Conservation (phyloP, 1,140 invertebrate genomes). For the Pomacea maculata region DNA sequence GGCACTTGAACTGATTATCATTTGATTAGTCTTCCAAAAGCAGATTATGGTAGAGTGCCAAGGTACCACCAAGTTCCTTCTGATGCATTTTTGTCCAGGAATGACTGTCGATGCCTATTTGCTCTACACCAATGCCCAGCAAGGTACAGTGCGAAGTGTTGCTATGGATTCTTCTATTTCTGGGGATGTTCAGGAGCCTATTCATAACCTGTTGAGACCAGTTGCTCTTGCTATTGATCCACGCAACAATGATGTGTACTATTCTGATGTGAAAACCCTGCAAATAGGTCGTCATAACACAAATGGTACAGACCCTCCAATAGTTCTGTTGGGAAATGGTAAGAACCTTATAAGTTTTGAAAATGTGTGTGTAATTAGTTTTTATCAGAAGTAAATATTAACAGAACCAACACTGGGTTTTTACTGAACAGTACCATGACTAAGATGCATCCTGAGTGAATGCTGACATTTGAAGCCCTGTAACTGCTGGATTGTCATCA, state of each 20-base stretch:
- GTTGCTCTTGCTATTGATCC: slow-evolving; percentile 77
- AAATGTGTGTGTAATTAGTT: no score
- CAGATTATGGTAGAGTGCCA: no score
- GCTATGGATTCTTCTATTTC: slow-evolving; percentile 40
- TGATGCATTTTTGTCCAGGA: slow-evolving; percentile 56
- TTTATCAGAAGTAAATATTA: no score
- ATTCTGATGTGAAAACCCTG: slow-evolving; percentile 50
- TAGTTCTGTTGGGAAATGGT: slow-evolving; percentile 21
- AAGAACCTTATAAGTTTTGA: slow-evolving; percentile 2
- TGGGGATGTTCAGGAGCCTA: slow-evolving; percentile 72
- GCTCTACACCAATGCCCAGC: slow-evolving; percentile 72
- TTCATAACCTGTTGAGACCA: slow-evolving; percentile 72
- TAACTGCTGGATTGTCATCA: no score
- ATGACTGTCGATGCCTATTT: slow-evolving; percentile 70
- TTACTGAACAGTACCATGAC: no score
- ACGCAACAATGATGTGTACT: slow-evolving; percentile 75
- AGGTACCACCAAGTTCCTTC: neutral
- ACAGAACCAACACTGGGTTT: no score
- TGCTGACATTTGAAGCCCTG: no score
- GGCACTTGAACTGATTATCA: no score
- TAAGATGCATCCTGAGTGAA: no score
- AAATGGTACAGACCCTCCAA: slow-evolving; percentile 10
- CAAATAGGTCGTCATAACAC: slow-evolving; percentile 24
- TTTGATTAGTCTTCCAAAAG: no score
- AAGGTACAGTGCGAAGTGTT: slow-evolving; percentile 73